Evolutionary conservation across 2,113 vertebrate genomes (phyloP).

Genomic region (Megalops atlanticus): DNA sequence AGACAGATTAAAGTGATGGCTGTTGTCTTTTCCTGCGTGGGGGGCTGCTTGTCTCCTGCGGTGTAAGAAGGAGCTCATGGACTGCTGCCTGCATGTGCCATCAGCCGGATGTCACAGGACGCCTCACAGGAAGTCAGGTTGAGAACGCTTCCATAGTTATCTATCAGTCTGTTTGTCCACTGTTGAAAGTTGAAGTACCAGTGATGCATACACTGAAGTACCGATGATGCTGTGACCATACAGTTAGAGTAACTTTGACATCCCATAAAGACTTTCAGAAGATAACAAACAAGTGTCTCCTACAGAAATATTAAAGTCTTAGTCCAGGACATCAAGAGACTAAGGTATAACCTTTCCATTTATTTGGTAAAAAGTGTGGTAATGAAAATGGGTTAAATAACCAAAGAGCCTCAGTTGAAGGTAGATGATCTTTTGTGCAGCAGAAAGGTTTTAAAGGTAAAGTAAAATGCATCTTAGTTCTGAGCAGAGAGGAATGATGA

Average conservation of each 20-base stretch:
- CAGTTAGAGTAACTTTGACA: not conserved
- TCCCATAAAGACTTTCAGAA: not conserved
- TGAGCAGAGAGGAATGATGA: no score
- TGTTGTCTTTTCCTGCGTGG: no score
- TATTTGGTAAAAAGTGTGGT: no score
- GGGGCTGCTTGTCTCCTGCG: slow-evolving; percentile 77
- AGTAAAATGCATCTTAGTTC: no score
- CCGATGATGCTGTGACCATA: not conserved
- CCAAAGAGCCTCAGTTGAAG: no score
- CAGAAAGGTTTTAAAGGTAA: no score
- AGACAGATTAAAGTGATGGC: no score
- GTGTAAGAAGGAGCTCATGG: slow-evolving; percentile 72
- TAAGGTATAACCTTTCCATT: no score
- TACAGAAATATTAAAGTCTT: not conserved
- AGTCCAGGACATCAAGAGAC: not conserved
- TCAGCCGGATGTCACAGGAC: slow-evolving; percentile 82
- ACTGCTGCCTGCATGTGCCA: slow-evolving; percentile 80
- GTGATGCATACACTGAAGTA: not conserved
- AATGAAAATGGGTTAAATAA: no score
- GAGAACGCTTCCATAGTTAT: no score
- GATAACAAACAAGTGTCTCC: not conserved
- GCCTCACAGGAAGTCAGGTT: slow-evolving; percentile 90
- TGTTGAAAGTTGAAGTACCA: not conserved
- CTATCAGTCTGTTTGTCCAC: no score
- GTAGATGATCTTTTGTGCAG: no score